Evolutionary conservation across 2,888 invertebrate species (phyloP).

Genomic region (Cephonodes hylas): DNA sequence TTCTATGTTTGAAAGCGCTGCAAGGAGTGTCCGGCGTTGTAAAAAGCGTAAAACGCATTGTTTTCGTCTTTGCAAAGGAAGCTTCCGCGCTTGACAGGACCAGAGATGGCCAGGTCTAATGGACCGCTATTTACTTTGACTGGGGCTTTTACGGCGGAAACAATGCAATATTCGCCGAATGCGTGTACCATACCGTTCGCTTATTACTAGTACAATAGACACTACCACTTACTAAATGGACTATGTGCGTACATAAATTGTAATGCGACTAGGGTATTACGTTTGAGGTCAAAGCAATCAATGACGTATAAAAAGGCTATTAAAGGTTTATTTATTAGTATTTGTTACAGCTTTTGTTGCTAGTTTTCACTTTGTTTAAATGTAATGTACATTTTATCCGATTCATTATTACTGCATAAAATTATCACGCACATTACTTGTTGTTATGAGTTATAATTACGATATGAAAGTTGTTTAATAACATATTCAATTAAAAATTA

Average conservation of each 20-base stretch:
- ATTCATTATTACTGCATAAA: too few relatives aligned
- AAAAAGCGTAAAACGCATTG: slow-evolving; percentile 73
- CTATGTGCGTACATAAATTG: not conserved
- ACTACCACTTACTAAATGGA: not conserved
- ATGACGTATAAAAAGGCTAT: too few relatives aligned
- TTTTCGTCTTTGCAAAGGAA: slow-evolving; percentile 60
- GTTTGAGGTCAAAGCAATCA: not conserved
- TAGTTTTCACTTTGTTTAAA: too few relatives aligned
- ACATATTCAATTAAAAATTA: too few relatives aligned
- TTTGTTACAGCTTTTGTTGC: too few relatives aligned
- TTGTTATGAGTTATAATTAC: too few relatives aligned
- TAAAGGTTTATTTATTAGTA: too few relatives aligned
- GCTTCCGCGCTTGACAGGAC: slow-evolving; percentile 53
- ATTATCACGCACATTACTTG: too few relatives aligned
- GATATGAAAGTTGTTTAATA: too few relatives aligned
- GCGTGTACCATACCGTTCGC: slow-evolving; percentile 2
- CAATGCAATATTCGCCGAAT: slow-evolving; percentile 24
- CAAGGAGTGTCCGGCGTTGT: slow-evolving; percentile 55
- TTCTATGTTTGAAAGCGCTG: slow-evolving; percentile 57
- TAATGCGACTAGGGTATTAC: not conserved
- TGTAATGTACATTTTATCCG: too few relatives aligned
- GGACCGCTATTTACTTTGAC: slow-evolving; percentile 63
- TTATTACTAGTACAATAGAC: slow-evolving; percentile 9
- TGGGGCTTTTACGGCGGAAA: slow-evolving; percentile 47
- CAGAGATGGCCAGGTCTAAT: slow-evolving; percentile 56